Evolutionary conservation across 1,140 invertebrate genomes (phyloP), one percentile per base, ranked within the genome.

Genomic region (Solenopsis invicta): DNA sequence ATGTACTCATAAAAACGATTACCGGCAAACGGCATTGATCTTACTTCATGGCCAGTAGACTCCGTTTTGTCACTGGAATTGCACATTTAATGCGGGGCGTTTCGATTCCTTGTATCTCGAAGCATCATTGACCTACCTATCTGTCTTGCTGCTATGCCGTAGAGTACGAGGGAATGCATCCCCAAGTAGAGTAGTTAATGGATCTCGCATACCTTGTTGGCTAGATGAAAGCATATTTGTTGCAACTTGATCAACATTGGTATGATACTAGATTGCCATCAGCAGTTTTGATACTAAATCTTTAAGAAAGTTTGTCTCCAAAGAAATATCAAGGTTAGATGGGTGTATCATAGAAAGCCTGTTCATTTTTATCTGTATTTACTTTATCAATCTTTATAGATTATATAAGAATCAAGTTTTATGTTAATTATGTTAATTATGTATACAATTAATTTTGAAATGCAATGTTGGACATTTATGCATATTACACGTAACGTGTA

Each of bases 1-100:
- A 64, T 75, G 59, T 88, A 75, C 75, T 67, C 64, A 41, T 64
- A 56, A 87, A 86, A 88, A 86, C 89, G 77, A 90, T 87, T 87
- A 90, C 72, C 69, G 18, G 56, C 16, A 29, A 16, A 74, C 76
- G 69, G 82, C 71, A 90, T 89, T 85, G 88, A 89, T 89, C 85
- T 56, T n/a, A 81, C 86, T 56, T 41, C 50, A 16, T 54, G 45
- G 16, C n/a, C 54, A 10, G 37, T 52, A 6, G 41, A 16, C 18
- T 48, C 41, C 61, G 37, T 89, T 88, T 78, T 50, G 66, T 59
- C 52, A 71, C 9, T 61, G 12, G 2, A 48, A 29, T 12, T 34
- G 21, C 29, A 16, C 61, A 54, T 69, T 89, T 48, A 45, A 29
- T 34, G 13, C 12, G 41, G 24, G 41, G 24, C 10, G 62, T 56